Base-by-base conservation (phyloP, 2,797 vertebrate species). In the Podarcis lilfordi region DNA sequence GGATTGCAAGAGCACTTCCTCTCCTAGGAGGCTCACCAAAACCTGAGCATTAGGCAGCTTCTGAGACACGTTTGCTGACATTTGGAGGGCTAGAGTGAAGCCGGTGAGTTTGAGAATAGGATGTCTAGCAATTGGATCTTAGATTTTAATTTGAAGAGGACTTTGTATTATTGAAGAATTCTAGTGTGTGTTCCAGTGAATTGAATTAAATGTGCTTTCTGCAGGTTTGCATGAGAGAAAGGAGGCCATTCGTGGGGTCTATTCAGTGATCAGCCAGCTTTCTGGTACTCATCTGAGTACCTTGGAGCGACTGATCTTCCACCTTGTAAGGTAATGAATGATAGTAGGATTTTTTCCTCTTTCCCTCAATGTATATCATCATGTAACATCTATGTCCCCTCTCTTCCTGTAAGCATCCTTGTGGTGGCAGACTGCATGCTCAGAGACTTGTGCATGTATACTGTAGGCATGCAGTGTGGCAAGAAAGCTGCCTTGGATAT, bases 281-380 rank as follows among this genome's bases (percentile, higher is more conserved):
- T 98, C 98, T 94, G 97, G 98, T 94, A 99, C 98, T 89, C 98
- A 99, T 91, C 97, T 99, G 32, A 98, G 97, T 95, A 99, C 98
- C 23, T 94, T 99, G 93, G 99, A 99, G 90, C 98, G 99, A 80
- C 98, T 99, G 90, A 98, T 99, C 91, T 99, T 99, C 96, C 99
- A 99, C 94, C 97, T 99, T 2, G 99, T 99, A 96, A 98, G 99
- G 99, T 99, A 96, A 80, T 9, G 21, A 15, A 5, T 5, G 69
- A 3, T 6, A 19, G 11, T 55, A 77, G 17, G 8, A 25, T 8
- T 75, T 64, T 21, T 1, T 64, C 4, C 21, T 83, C 78, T 82
- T 80, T 84, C 66, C 45, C 21, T 85, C 15, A 64, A 40, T 32
- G n/a, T 37, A 8, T 13, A 11, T n/a, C 11, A 45, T 8, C 27